These are phyloP conservation scores for Lutjanus argentimaculatus DNA, from an alignment of 2,797 vertebrate species.

Conservation along the genomic window DNA sequence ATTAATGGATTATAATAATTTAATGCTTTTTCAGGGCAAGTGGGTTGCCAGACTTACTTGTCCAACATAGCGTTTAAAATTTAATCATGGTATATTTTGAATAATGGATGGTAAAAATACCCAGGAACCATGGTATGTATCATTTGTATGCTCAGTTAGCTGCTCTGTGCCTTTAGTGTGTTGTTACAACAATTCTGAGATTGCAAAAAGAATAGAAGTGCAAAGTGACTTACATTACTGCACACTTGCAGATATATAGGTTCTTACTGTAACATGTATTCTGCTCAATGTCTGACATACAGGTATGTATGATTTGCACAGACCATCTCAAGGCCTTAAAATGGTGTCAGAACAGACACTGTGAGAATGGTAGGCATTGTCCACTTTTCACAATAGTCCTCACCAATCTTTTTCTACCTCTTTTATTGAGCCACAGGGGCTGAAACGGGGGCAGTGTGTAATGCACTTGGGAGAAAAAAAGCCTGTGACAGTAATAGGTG, in stretches of 20 bases:
- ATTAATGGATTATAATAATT: too few species aligned
- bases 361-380: constrained; percentile 6
- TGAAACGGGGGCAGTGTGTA: constrained; percentile 24
- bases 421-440: constrained; percentile 25
- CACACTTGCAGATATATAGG: neutral
- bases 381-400: constrained; percentile 30
- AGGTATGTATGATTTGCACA: neutral
- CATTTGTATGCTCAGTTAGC: neutral
- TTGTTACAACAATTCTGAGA: neutral
- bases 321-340: neutral
- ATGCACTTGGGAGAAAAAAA: constrained; percentile 26
- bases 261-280: neutral
- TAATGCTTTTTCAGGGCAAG: too few species aligned
- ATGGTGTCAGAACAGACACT: neutral
- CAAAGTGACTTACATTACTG: too few species aligned
- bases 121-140: neutral
- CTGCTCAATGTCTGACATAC: neutral
- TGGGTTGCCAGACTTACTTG: too few species aligned
- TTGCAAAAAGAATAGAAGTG: neutral
- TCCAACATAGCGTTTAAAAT: too few species aligned
- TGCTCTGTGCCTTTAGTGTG: neutral
- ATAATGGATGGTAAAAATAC: neutral
- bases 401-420: constrained; percentile 20
- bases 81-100: neutral
- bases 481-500: constrained; percentile 29